A percentile compares a stretch with the other conserved stretches of the same genome.
Evolutionary conservation across 1,140 invertebrate species (phyloP).

Genomic region (Nasonia longicornis): DNA sequence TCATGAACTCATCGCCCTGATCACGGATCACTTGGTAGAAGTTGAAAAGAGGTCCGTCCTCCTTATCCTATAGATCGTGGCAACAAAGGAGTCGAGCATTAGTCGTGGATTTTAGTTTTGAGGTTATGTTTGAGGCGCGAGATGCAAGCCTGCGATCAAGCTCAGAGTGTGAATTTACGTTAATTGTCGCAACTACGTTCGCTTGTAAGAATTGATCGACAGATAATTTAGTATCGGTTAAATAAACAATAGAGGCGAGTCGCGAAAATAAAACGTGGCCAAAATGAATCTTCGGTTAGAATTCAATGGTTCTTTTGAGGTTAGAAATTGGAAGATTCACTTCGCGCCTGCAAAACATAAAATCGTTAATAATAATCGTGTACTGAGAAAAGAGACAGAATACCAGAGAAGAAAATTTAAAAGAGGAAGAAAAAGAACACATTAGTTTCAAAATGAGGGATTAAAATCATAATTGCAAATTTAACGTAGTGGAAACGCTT

Average conservation of each 20-base stretch:
- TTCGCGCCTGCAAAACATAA: not conserved
- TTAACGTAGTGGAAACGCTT: conserved; percentile 32
- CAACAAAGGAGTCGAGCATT: not conserved
- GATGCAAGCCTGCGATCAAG: conserved; percentile 34
- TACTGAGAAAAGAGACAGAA: conserved; percentile 23
- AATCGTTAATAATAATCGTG: not conserved
- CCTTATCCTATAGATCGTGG: conserved; percentile 74
- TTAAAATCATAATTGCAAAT: conserved; percentile 36
- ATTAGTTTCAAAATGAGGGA: not conserved
- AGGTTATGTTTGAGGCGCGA: not conserved
- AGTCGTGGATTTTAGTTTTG: not conserved
- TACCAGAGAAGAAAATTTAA: conserved; percentile 39
- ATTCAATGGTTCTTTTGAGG: too few species aligned
- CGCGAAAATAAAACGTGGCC: not conserved
- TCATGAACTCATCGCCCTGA: conserved; percentile 79
- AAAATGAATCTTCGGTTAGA: not conserved
- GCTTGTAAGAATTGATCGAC: not conserved
- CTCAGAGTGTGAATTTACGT: conserved; percentile 8
- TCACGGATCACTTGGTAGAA: conserved; percentile 85
- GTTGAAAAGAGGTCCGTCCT: conserved; percentile 83
- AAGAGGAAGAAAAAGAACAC: not conserved
- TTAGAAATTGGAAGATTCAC: conserved; percentile 19
- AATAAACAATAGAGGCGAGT: not conserved
- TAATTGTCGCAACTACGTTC: not conserved
- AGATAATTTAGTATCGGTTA: not conserved